Conservation (phyloP, 2,888 invertebrate species). For the Leptopterna dolabrata region DNA sequence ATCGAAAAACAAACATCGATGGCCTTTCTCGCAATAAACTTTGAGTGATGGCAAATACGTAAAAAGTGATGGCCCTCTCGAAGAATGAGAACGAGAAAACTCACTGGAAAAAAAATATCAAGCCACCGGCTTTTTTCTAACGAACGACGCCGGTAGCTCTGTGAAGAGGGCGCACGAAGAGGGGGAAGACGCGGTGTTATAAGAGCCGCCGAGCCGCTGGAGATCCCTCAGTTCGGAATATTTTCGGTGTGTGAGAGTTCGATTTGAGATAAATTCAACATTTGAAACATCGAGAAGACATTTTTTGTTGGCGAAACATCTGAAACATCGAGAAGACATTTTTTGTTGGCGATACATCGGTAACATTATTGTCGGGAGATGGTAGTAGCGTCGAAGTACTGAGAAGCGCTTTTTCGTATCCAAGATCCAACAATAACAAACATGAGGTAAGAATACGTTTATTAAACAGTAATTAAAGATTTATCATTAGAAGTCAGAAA, state of each 20-base stretch:
- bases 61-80: neutral
- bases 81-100: neutral
- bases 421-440: neutral
- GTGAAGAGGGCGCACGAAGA: neutral
- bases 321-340: neutral
- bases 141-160: too few species aligned
- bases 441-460: neutral
- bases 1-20: neutral
- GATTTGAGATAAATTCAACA: neutral
- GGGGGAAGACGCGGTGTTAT: neutral
- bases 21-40: neutral
- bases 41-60: neutral
- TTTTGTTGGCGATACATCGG: neutral
- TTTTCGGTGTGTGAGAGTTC: neutral
- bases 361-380: neutral
- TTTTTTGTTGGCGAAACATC: neutral
- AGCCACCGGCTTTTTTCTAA: too few species aligned
- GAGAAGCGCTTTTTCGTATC: neutral
- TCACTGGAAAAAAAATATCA: too few species aligned
- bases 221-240: neutral
- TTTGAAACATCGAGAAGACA: conserved; percentile 1
- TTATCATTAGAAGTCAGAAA: too few species aligned
- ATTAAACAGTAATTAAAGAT: neutral
- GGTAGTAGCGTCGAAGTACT: neutral
- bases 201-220: neutral